Evolutionary conservation across 1,140 invertebrate genomes (phyloP), one percentile per base, ranked within the genome.

Genomic region (Dendroctonus valens): DNA sequence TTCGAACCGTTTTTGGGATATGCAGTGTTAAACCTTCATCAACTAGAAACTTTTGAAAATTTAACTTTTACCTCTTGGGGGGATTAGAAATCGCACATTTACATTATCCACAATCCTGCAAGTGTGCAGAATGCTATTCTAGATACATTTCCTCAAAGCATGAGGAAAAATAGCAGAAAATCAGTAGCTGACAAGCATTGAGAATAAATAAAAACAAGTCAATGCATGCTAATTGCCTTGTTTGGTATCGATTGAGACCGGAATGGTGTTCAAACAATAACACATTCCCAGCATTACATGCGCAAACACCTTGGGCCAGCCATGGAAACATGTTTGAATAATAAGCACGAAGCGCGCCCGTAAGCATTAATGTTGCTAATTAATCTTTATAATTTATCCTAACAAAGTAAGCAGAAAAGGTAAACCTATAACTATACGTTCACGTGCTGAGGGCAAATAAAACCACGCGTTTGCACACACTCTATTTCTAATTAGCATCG

Each of bases 381-480:
- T 54, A 60, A 54, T 60, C 50, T 39, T 60, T 15, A 67, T 67
- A 60, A 59, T 58, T 67, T 67, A 51, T 54, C 41, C 50, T 60
- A 67, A 67, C 65, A 67, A 60, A 62, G 39, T 14, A 38, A 60
- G 42, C 51, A 62, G 53, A 58, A 63, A 62, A 63, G 51, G 66
- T 58, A 68, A 68, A 62, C 63, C 57, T 44, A 11, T n/a, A 37
- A 46, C 26, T 58, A 55, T 58, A 62, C 59, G 60, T 68, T 68
- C 66, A 62, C 66, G 66, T 68, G 66, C 60, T 63, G 52, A 63
- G 42, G 52, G 53, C 60, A 68, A 68, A 68, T 63, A 63, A 68
- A 59, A 68, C 59, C 66, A 68, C 66, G 66, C 66, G 66, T 68
- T 68, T 62, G 51, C 53, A 62, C 66, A 60, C 53, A 58, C 66